Evolutionary conservation across 2,888 invertebrate species (phyloP), one percentile per base, ranked within the genome.

Genomic region (Barypeithes pellucidus): DNA sequence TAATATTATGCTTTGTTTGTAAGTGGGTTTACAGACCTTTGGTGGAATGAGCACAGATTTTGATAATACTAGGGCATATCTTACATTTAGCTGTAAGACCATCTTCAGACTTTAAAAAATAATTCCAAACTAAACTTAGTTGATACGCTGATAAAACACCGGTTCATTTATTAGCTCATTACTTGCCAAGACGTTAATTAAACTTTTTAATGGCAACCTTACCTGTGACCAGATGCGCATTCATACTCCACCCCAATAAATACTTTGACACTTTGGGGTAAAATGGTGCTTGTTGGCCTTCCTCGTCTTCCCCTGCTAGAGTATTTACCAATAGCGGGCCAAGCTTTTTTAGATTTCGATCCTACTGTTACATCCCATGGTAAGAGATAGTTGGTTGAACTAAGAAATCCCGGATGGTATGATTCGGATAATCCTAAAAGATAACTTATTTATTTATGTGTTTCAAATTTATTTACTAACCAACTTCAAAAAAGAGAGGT

Each of bases 171-270:
- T n/a, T n/a, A n/a, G n/a, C n/a, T n/a, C n/a, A n/a, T 2, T 24
- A 24, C 24, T 24, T 24, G 2, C 5, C 24, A 24, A 5, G 24
- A 24, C 29, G 29, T 29, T 24, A 24, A 24, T 24, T 24, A 29
- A 8, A 29, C 29, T 29, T 8, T 8, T 29, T 29, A 29, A 29
- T n/a, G 9, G 7, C 2, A 18, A 57, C 62, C 29, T 62, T 75
- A 65, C 76, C 78, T 90, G 86, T 99, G 98, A n/a, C 99, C 99
- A n/a, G 95, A 87, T 0, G 95, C 94, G 86, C 99, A 99, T 86
- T 99, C 99, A 86, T 98, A 99, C 85, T 99, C 99, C 80, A 95
- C 93, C 0, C 99, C 99, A 69, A 99, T 92, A 85, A 97, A 97
- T 79, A 97, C 94, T 88, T 97, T 96, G 47, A 96, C 94, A 3